Conservation (phyloP, 2,113 vertebrate genomes). For the Tetrao urogallus region DNA sequence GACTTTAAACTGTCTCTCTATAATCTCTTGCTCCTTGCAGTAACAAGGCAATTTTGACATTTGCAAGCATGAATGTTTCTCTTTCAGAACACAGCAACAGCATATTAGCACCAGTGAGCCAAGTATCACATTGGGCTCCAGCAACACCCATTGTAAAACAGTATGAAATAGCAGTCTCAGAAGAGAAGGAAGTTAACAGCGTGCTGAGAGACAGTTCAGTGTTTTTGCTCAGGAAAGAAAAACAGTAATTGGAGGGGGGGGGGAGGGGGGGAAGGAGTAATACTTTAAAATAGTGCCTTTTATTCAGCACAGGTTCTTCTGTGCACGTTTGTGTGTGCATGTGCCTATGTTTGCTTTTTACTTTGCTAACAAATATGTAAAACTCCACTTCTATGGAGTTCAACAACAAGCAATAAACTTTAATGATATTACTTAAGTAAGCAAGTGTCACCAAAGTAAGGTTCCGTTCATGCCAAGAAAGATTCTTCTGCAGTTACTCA, state of each 20-base stretch:
- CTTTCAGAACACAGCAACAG: background rate
- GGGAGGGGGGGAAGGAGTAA: rapidly evolving
- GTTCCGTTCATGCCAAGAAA: background rate
- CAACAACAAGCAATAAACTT: background rate
- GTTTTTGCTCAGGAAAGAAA: background rate
- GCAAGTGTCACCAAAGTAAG: background rate
- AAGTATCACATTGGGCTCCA: background rate
- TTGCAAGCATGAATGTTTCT: background rate
- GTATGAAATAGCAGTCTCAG: background rate
- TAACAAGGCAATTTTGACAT: background rate
- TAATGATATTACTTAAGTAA: background rate
- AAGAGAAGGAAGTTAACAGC: background rate
- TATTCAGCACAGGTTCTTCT: background rate
- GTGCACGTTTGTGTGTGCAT: background rate
- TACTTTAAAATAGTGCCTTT: background rate
- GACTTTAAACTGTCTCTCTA: background rate
- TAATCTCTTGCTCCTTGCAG: background rate
- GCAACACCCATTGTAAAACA: background rate
- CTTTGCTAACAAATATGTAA: background rate
- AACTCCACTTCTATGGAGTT: background rate
- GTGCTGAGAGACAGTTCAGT: background rate
- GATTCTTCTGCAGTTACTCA: background rate
- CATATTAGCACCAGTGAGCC: background rate
- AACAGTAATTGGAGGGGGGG: background rate
- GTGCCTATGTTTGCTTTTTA: background rate